These are phyloP conservation scores for Atrichornis clamosus DNA, from an alignment of 2,113 vertebrate species.

Conservation along the genomic window DNA sequence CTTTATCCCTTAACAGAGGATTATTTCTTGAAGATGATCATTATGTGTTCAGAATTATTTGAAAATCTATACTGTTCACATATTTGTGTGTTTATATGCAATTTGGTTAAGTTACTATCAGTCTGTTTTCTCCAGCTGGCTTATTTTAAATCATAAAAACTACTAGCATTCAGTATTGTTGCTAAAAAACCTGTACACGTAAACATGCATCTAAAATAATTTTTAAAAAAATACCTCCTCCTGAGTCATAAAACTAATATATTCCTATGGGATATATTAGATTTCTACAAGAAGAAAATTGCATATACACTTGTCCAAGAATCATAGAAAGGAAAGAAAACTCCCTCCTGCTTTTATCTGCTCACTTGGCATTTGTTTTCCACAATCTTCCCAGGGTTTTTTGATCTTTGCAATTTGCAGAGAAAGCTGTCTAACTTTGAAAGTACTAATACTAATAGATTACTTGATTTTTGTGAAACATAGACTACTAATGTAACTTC, in stretches of 20 bases:
- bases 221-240: neutral
- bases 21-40: neutral
- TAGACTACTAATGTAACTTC: neutral
- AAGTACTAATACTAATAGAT: neutral
- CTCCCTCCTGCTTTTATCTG: neutral
- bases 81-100: neutral
- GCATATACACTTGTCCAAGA: neutral
- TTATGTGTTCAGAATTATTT: neutral
- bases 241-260: neutral
- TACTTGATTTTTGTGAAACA: neutral
- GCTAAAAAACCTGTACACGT: neutral
- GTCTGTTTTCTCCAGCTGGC: neutral
- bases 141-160: slow-evolving; percentile 49
- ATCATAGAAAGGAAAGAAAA: neutral
- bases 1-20: neutral
- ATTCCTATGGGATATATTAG: neutral
- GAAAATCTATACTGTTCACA: slow-evolving; percentile 29
- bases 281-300: neutral
- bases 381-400: neutral
- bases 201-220: neutral
- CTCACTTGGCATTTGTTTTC: neutral
- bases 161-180: slow-evolving; percentile 11
- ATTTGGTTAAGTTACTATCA: neutral
- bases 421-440: neutral
- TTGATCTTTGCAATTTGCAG: neutral